Base-by-base conservation (phyloP, 2,113 vertebrate genomes). In the Garra rufa region DNA sequence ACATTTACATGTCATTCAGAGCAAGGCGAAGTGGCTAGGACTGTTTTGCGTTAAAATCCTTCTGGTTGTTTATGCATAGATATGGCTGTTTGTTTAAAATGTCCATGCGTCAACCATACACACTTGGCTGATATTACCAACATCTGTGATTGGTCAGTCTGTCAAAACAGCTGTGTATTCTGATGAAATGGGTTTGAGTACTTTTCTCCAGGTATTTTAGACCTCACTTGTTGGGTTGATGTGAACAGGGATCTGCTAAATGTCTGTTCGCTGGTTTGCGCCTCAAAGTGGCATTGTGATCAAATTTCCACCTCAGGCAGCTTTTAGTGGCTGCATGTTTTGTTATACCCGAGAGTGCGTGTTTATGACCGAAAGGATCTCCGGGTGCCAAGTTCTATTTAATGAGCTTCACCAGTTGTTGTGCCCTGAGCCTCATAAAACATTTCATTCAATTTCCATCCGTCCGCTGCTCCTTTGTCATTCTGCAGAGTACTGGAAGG, bases 301-400 rank as follows among this genome's bases (percentile, higher is more conserved):
- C 87, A 89, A 83, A 59, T 83, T 63, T 26, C 26, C 84, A 91
- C 88, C 82, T 87, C 74, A 9, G 82, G 89, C 87, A 87, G 77
- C 74, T 87, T 88, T 87, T 84, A 71, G 71, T 71, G 69, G 55
- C 63, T 84, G 86, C 85, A 87, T 76, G 82, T 85, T 82, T 34
- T 50, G 85, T 69, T 82, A 26, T 70, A 87, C 84, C 85, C 65
- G 3, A 67, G 65, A 26, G 80, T 38, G 44, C 78, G 75, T 50
- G 78, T 89, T 91, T 90, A 85, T 90, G 88, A 89, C 87, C 83
- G 48, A 87, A 81, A 83, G 80, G 83, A 76, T 88, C 15, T 46
- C 70, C 86, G 89, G 76, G n/a, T 90, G 84, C 88, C 84, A 86
- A 88, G 84, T 90, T 89, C 55, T 79, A 46, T 90, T 91, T 93